These are phyloP conservation scores for Palloptera scutellata DNA, from an alignment of 2,888 invertebrate genomes.

Conservation along the genomic window DNA sequence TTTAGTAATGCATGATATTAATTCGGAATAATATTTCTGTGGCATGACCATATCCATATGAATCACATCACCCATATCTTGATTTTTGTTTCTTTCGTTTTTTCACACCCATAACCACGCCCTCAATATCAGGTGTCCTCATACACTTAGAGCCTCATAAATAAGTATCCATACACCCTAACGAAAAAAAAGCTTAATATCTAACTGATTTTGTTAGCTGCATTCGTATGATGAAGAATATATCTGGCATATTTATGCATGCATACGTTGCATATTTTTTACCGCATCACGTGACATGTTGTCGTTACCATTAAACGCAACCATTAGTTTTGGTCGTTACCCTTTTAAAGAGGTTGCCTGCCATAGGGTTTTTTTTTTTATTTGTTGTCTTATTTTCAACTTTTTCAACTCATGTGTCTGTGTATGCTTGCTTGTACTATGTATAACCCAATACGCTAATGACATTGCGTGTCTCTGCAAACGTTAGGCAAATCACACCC, in stretches of 20 bases:
- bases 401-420: constrained; percentile 1
- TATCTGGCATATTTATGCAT: not conserved
- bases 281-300: constrained; percentile 28
- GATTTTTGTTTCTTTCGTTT: too few species aligned
- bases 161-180: too few species aligned
- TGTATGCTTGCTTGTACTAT: constrained; percentile 10
- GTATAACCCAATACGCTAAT: constrained; percentile 1
- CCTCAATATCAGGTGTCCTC: too few species aligned
- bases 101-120: too few species aligned
- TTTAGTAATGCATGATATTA: too few species aligned
- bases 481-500: not conserved
- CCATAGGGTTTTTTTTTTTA: not conserved
- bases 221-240: too few species aligned
- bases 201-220: too few species aligned
- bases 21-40: too few species aligned
- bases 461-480: not conserved
- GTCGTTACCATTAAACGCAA: constrained; percentile 27
- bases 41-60: too few species aligned
- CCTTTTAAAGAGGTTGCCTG: not conserved
- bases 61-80: too few species aligned
- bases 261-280: constrained; percentile 26
- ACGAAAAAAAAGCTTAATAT: too few species aligned
- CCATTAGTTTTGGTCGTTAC: constrained; percentile 24
- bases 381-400: not conserved
- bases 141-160: too few species aligned